A percentile compares a stretch with the other conserved stretches of the same genome.
Evolutionary conservation across 1,140 invertebrate species (phyloP).

Genomic region (Mamestra configurata): DNA sequence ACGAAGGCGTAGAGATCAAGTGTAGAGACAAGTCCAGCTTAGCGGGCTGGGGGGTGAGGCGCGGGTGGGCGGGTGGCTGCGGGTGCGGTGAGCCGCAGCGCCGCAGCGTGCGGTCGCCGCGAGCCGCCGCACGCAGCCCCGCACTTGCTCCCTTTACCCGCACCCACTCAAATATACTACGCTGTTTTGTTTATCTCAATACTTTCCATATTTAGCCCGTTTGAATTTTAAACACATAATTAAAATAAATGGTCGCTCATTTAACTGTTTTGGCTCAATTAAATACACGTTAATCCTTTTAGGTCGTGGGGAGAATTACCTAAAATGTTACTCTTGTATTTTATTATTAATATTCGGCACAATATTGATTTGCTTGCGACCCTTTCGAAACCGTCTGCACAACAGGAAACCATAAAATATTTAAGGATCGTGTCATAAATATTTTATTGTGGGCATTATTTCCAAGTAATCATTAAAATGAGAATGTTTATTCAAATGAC

Average conservation of each 20-base stretch:
- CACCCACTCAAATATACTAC: constrained; percentile 48
- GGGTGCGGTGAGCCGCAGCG: constrained; percentile 63
- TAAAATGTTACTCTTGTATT: background rate
- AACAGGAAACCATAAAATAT: constrained; percentile 38
- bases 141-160: constrained; percentile 50
- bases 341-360: background rate
- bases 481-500: constrained; percentile 17
- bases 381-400: background rate
- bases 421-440: constrained; percentile 29
- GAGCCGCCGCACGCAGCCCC: constrained; percentile 60
- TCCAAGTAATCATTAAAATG: constrained; percentile 37
- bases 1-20: constrained; percentile 51
- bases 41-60: constrained; percentile 55
- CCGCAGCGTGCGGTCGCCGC: constrained; percentile 59
- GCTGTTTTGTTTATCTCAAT: constrained; percentile 51
- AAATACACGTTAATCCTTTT: constrained; percentile 17
- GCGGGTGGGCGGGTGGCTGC: constrained; percentile 49
- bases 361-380: background rate
- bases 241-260: background rate
- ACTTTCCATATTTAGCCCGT: constrained; percentile 30
- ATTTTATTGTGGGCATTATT: constrained; percentile 38
- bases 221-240: constrained; percentile 19
- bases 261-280: background rate
- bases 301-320: background rate
- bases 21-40: constrained; percentile 69